Evolutionary conservation across 2,113 vertebrate genomes (phyloP).

Genomic region (Etia nguti): DNA sequence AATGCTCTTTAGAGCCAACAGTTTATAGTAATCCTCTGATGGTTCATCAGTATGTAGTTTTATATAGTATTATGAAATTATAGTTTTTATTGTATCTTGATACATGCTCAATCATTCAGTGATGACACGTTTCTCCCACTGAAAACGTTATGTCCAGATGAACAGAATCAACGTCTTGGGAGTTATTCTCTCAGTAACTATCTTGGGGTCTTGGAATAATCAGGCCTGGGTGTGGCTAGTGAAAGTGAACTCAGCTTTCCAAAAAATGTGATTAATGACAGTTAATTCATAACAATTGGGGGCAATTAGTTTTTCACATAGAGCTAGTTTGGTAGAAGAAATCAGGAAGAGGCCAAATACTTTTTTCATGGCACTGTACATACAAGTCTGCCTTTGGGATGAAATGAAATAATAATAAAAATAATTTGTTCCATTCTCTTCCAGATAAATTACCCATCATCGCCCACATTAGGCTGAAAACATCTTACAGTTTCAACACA

Average conservation of each 20-base stretch:
- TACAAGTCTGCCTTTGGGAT: background rate
- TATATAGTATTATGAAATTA: background rate
- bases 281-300: background rate
- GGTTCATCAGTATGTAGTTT: background rate
- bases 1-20: background rate
- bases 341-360: background rate
- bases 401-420: background rate
- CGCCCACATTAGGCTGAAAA: background rate
- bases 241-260: background rate
- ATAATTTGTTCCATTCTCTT: background rate
- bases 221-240: background rate
- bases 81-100: background rate
- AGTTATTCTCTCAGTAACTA: background rate
- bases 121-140: background rate
- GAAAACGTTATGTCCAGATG: accelerated
- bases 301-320: background rate
- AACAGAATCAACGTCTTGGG: background rate
- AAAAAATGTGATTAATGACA: background rate
- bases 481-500: background rate
- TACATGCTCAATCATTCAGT: background rate
- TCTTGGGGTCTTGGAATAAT: background rate
- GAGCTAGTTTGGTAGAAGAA: background rate
- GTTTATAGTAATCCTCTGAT: background rate
- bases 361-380: background rate
- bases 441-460: background rate